Evolutionary conservation across 1,140 invertebrate species (phyloP), one percentile per base, ranked within the genome.

Genomic region (Gonioctena quinquepunctata): DNA sequence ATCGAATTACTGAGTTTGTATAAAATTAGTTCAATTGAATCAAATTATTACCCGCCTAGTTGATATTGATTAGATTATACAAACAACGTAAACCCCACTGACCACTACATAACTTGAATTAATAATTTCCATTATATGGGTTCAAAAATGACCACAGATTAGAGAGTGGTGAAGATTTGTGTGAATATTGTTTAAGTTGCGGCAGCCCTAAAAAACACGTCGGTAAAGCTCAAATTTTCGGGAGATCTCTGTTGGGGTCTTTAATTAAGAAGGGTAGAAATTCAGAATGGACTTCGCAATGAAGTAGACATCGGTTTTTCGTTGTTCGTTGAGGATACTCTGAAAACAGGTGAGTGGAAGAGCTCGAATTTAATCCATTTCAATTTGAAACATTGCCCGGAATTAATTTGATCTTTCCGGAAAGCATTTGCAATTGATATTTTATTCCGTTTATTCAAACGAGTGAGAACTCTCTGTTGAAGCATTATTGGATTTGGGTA

Each of bases 261-360:
- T 75, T 79, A 79, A 79, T 80, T 80, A 80, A 78, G 78, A 80
- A 78, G 78, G 77, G 78, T 78, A 71, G 77, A 80, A 78, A 80
- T 77, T 78, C 77, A 78, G 71, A 78, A 77, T 74, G 78, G 77
- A 80, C 74, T 77, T 77, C 72, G 62, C 68, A 72, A 75, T 77
- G 66, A 69, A 75, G 73, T 71, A 66, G 61, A 64, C 71, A 63
- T 68, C 66, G 42, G 50, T 57, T 65, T 61, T 72, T 65, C 56
- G 66, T 49, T 21, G 25, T 21, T 63, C 19, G 50, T 54, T 21
- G 26, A 26, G 25, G 56, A 59, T 25, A 25, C 0, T 59, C 16
- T 25, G 3, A 22, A 59, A 59, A 26, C 56, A 59, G 56, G 56
- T 59, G 23, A 59, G 21, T n/a, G 22, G 23, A 59, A 25, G 56